Base-by-base conservation (phyloP, 2,888 invertebrate genomes). In the Leptopilina myrica region DNA sequence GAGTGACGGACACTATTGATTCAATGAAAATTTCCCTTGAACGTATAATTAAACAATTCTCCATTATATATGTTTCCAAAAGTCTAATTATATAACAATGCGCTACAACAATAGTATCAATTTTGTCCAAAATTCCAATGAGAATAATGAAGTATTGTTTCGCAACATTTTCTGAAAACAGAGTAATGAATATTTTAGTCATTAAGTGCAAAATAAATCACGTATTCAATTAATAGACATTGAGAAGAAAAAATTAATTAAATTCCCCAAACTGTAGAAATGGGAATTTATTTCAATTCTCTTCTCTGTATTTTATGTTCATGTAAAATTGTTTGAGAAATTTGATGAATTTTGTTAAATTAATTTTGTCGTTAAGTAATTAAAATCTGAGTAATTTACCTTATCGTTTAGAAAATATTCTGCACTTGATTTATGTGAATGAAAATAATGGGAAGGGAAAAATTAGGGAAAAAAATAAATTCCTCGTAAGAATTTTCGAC, bases 61-160 rank as follows among this genome's bases (percentile, higher is more conserved):
- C 33, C n/a, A 73, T 56, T 73, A 9, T 56, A 56, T 56, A 33
- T 33, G 33, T 33, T 33, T 33, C 0, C 53, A 7, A 20, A 14
- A 49, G 53, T 69, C 15, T 69, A 49, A 69, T 69, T 69, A 69
- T 66, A 43, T 66, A 66, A 66, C 66, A 43, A 66, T 66, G n/a
- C 43, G 43, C 7, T 46, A 33, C 53, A 33, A 8, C n/a, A 56
- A 56, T 56, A 33, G 11, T 56, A 56, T 56, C 33, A 73, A 33
- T 56, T 56, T 73, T 73, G 14, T 56, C n/a, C 8, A 56, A 33
- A 73, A 33, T 40, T 73, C n/a, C 9, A 73, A 73, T 7, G 56
- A 73, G 14, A 69, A 69, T 73, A 56, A 40, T 73, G n/a, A 56
- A 56, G 26, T 14, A 56, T 40, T 73, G 33, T 56, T n/a, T n/a